Evolutionary conservation across 1,140 invertebrate genomes (phyloP).

Genomic region (Drosophila willistoni): DNA sequence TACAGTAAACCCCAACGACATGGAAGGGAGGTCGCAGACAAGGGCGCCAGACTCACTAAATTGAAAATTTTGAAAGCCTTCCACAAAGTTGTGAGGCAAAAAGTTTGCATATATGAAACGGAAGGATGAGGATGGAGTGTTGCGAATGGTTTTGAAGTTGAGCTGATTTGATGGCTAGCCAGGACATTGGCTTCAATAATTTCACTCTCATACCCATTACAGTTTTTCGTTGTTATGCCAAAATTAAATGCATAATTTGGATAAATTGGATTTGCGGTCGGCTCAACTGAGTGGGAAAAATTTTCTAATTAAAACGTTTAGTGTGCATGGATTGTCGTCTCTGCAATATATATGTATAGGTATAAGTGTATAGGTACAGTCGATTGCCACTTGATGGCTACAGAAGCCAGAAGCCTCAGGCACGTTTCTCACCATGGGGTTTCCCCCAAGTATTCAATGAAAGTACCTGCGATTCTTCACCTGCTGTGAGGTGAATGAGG

Average conservation of each 20-base stretch:
- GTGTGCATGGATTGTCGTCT: constrained; percentile 40
- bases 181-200: constrained; percentile 42
- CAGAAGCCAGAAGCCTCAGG: constrained; percentile 53
- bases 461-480: constrained; percentile 40
- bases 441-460: constrained; percentile 23
- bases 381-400: constrained; percentile 54
- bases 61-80: constrained; percentile 52
- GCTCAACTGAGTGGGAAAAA: constrained; percentile 70
- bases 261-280: constrained; percentile 79
- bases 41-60: constrained; percentile 51
- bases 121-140: neutral
- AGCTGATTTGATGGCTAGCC: constrained; percentile 55
- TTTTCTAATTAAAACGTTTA: constrained; percentile 81
- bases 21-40: neutral
- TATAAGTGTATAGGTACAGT: constrained; percentile 24
- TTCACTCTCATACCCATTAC: constrained; percentile 7
- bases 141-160: constrained; percentile 18
- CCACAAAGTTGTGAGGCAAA: constrained; percentile 47
- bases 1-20: constrained; percentile 18
- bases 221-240: constrained; percentile 29
- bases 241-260: constrained; percentile 81
- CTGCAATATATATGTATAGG: constrained; percentile 32
- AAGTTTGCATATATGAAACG: constrained; percentile 45
- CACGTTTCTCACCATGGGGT: constrained; percentile 51
- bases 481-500: constrained; percentile 30